A percentile compares a stretch with the other conserved stretches of the same genome.
phyloP scores from a whole-genome alignment of 2,797 vertebrate genomes.

The Anas bahamensis region DNA sequence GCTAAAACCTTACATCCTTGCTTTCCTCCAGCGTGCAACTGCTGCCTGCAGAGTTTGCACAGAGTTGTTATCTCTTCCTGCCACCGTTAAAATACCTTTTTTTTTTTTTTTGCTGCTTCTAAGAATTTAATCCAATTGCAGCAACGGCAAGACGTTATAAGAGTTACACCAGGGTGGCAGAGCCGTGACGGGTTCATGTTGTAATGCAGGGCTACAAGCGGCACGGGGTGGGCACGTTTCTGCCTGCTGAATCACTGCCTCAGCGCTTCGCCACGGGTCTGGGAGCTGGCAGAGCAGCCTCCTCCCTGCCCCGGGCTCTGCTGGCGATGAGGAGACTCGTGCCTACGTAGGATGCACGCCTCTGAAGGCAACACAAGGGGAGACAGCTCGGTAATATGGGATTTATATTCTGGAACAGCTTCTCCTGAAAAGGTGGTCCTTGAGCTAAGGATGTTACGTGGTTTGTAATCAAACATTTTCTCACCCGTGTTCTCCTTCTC shows the following conservation, averaged over 20 bases:
- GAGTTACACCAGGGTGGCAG: neutral
- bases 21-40: neutral
- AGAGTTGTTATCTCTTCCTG: neutral
- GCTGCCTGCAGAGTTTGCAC: neutral
- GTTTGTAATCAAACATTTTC: neutral
- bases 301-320: neutral
- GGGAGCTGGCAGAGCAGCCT: neutral
- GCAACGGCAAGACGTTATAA: neutral
- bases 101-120: neutral
- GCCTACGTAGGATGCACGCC: neutral
- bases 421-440: rapidly evolving
- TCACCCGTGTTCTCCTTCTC: neutral
- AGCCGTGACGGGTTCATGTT: neutral
- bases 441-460: neutral
- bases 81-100: neutral
- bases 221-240: rapidly evolving
- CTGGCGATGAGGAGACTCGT: rapidly evolving
- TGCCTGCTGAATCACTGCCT: neutral
- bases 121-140: neutral
- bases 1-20: neutral
- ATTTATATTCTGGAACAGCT: neutral
- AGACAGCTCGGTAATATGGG: neutral
- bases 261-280: neutral
- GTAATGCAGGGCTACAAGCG: rapidly evolving
- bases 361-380: neutral